These are phyloP conservation scores for Poecile montanus DNA, from an alignment of 2,797 vertebrate genomes.

Conservation along the genomic window DNA sequence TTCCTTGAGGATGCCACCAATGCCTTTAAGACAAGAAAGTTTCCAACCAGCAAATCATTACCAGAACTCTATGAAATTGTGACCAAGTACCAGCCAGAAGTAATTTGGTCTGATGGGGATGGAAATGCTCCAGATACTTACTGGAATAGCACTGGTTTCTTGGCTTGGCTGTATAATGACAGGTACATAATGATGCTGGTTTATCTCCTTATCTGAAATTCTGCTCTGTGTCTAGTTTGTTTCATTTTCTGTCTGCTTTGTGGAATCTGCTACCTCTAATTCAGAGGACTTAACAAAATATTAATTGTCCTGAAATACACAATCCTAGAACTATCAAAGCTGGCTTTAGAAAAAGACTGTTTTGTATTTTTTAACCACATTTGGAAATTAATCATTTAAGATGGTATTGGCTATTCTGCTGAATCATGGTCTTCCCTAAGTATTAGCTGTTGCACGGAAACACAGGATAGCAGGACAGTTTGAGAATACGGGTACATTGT, in stretches of 20 bases:
- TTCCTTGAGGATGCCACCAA: conserved; percentile 82
- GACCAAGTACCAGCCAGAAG: conserved; percentile 85
- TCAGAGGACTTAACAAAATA: not conserved
- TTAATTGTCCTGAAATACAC: not conserved
- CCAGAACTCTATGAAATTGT: conserved; percentile 93
- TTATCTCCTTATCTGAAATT: not conserved
- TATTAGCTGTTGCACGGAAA: not conserved
- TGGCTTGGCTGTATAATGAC: conserved; percentile 97
- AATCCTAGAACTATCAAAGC: not conserved
- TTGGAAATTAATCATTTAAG: not conserved
- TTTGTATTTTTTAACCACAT: not conserved
- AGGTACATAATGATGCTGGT: conserved; percentile 76
- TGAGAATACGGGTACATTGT: not conserved
- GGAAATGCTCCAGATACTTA: conserved; percentile 87
- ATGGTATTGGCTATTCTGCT: not conserved
- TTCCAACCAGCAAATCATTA: conserved; percentile 84
- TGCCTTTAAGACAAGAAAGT: conserved; percentile 80
- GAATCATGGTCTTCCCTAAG: not conserved
- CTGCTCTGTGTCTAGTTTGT: not conserved
- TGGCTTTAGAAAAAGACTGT: not conserved
- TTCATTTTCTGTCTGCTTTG: not conserved
- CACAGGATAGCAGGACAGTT: not conserved
- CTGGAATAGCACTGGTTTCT: conserved; percentile 96
- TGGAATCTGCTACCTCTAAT: not conserved
- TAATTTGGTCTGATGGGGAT: conserved; percentile 95